Base-by-base conservation (phyloP, 2,888 invertebrate species). In the Conus canariensis region DNA sequence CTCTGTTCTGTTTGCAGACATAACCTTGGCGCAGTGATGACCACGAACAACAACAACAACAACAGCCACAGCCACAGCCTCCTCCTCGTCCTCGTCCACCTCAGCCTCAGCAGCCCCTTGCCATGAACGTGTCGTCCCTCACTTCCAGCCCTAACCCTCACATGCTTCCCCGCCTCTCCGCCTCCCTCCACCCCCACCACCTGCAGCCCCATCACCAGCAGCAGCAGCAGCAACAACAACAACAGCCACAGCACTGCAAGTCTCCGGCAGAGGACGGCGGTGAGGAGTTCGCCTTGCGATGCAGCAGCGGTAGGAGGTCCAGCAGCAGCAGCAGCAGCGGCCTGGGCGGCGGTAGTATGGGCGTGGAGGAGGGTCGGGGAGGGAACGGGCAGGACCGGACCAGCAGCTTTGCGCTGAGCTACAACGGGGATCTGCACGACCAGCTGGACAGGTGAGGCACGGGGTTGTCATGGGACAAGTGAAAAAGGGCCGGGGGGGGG, bases 91-190 rank as follows among this genome's bases (percentile, higher is more conserved):
- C 25, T 25, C 77, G 25, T 9, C 77, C 8, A 8, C 77, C 8
- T 8, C 82, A 83, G 16, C 82, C 14, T 5, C 80, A 12, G 10
- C 80, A 10, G 6, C 59, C 83, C 58, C 88, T 30, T 64, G 80
- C 88, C 82, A 91, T 91, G 91, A 90, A 91, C 90, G 60, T 90
- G 22, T 87, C 89, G 64, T 90, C 91, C 88, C 88, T 91, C 64
- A 90, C 30, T 30, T 85, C 85, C 88, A 88, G 58, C 87, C 88
- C 67, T 74, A 64, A 74, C 16, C 45, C 87, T 58, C 86, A 77
- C 30, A 64, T 82, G 86, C 67, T 80, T 25, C 90, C 87, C 6
- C 90, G 74, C 80, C 80, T 82, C 87, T 64, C 87, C 19, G 14
- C 89, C 25, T 56, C 89, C 85, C 85, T 89, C 85, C 64, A 85